Conservation (phyloP, 2,888 invertebrate species). For the Machimus rusticus region DNA sequence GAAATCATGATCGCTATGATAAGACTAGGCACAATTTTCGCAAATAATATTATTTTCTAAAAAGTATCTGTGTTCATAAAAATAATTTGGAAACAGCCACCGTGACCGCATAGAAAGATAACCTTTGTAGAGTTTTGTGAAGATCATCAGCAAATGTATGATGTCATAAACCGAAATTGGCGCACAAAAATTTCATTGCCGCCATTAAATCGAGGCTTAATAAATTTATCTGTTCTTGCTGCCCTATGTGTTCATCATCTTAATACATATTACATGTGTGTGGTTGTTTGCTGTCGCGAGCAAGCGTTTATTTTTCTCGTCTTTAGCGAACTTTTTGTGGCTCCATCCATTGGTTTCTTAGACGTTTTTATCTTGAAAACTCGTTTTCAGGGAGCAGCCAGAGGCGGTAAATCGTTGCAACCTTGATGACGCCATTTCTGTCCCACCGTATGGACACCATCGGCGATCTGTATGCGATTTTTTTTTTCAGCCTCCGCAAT, state of each 20-base stretch:
- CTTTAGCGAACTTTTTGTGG: background rate
- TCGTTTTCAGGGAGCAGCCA: background rate
- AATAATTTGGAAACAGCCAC: background rate
- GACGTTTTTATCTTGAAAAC: background rate
- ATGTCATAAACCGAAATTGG: constrained; percentile 27
- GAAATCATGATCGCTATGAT: background rate
- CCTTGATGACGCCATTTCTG: constrained; percentile 30
- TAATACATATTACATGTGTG: background rate
- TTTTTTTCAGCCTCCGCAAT: background rate
- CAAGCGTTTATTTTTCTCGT: background rate
- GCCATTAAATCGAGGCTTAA: background rate
- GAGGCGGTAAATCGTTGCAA: background rate
- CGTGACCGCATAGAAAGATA: background rate
- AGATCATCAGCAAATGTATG: background rate
- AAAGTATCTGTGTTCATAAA: background rate
- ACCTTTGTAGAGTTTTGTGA: background rate
- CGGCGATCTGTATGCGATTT: background rate
- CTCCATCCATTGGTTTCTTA: background rate
- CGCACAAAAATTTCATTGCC: constrained; percentile 17
- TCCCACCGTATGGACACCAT: background rate
- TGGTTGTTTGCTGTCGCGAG: background rate
- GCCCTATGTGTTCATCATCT: background rate
- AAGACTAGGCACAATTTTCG: background rate
- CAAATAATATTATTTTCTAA: background rate
- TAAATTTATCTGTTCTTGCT: background rate